Evolutionary conservation across 92 coral and sea anemone genomes (phyloP).

Genomic region (Isaurus tuberculatus): DNA sequence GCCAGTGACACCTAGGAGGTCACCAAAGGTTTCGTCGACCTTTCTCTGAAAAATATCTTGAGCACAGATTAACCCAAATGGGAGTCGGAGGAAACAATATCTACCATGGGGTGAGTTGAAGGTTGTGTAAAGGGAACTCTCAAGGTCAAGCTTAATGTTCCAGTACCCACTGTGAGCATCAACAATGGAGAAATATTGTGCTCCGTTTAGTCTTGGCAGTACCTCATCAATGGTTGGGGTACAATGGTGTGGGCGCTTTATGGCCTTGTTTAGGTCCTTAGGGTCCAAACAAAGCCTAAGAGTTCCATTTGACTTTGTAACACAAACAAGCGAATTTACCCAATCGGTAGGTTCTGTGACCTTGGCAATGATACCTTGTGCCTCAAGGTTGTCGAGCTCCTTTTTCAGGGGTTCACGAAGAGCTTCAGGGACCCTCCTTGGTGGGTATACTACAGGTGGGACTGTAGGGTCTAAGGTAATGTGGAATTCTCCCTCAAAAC

Average conservation of each 20-base stretch:
- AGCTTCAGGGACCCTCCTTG: slow-evolving; percentile 71
- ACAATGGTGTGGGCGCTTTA: slow-evolving; percentile 70
- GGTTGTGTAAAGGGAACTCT: slow-evolving; percentile 66
- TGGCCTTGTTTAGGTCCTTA: slow-evolving; percentile 66
- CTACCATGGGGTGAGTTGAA: slow-evolving; percentile 74
- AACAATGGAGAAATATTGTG: slow-evolving; percentile 64
- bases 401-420: slow-evolving; percentile 69
- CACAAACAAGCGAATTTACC: slow-evolving; percentile 72
- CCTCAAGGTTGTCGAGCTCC: slow-evolving; percentile 68
- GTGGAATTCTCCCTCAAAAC: slow-evolving; percentile 69
- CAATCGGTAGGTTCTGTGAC: slow-evolving; percentile 70
- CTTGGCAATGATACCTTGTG: slow-evolving; percentile 72
- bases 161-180: slow-evolving; percentile 81
- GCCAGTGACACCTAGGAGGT: no score
- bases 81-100: slow-evolving; percentile 55
- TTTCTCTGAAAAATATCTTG: no score
- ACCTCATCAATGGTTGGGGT: slow-evolving; percentile 80
- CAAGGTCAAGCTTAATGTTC: slow-evolving; percentile 72
- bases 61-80: no score
- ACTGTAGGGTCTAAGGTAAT: slow-evolving; percentile 68
- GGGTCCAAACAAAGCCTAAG: slow-evolving; percentile 73
- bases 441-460: slow-evolving; percentile 70
- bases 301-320: slow-evolving; percentile 68
- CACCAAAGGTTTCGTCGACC: no score
- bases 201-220: slow-evolving; percentile 68